Evolutionary conservation across 2,888 invertebrate genomes (phyloP), one percentile per base, ranked within the genome.

Genomic region (Stomorhina lunata): DNA sequence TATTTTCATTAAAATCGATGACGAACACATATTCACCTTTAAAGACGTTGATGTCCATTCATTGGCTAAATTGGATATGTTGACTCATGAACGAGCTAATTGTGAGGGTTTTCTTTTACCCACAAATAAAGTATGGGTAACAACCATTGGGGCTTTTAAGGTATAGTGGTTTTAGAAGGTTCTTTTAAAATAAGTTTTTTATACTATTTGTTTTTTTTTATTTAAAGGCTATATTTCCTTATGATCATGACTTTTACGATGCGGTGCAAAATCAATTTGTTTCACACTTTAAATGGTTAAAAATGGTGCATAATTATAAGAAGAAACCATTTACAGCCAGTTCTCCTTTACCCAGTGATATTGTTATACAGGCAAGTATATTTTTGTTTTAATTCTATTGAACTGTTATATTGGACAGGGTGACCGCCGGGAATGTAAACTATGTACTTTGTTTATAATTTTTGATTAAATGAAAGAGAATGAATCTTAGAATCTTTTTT

Each of bases 281-380:
- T n/a, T 96, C 97, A 1, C 93, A 97, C 32, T 94, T 96, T 88
- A 99, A 98, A 90, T 99, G 99, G 99, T 91, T 99, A 71, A 98
- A 98, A 90, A 91, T 95, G 80, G 93, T 97, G 10, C 98, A 98
- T 89, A 93, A 93, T 50, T 91, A 93, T 57, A 93, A 94, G 88
- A 95, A 94, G 89, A 93, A 93, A 63, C 93, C 94, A 0, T 95
- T 95, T 87, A 95, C 95, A 0, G 91, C 92, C 0, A 93, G 94
- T 71, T 94, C 94, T 25, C 94, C 95, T 0, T 90, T 99, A 69
- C 98, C 98, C 0, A 95, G 96, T 84, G 99, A 99, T 92, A 92
- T 99, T 85, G 93, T 96, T 69, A 96, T 99, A 55, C 96, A 96
- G 93, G 96, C 97, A 87, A 91, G 92, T 68, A 15, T 29, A 55